Base-by-base conservation (phyloP, 2,113 vertebrate species). In the Oreocharis arfaki region DNA sequence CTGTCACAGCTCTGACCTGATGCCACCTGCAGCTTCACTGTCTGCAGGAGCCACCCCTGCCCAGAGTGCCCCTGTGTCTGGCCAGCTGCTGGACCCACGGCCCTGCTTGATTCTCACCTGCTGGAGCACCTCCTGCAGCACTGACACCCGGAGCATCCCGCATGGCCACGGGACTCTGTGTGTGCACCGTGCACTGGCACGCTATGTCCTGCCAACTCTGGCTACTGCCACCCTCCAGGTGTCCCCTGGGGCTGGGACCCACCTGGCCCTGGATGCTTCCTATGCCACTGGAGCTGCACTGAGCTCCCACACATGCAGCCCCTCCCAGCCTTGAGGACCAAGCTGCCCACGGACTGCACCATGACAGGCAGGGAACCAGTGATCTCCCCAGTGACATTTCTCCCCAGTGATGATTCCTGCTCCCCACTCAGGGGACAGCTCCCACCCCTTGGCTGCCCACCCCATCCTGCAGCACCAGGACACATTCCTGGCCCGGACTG, bases 301-400 rank as follows among this genome's bases (percentile, higher is more conserved):
- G 17, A 75, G 67, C 60, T 61, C 52, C 52, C 60, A 60, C 35
- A 16, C 52, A 3, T 0, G 1, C 73, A 59, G 60, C 32, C 23
- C 50, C 37, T 56, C 41, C 16, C 47, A 61, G 35, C 19, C 3
- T 13, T 3, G 30, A 42, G 55, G 13, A 16, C 21, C 0, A 1
- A 41, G 39, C 53, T 68, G 61, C 41, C 24, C 18, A 22, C 0
- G 1, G 41, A 71, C 52, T 27, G 6, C 2, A 0, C 37, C 49
- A 6, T 9, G 35, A 39, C 2, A 2, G 0, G 3, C 60, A 41
- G 17, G 15, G 30, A 53, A 18, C 24, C 10, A 18, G 30, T 9
- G 16, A 18, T 11, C 3, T 37, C 21, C 32, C 50, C 2, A 1
- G 27, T 1, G 3, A 8, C 30, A 5, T 1, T 13, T 21, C 3